Evolutionary conservation across 2,888 invertebrate species (phyloP).

Genomic region (Cerastis leucographa): DNA sequence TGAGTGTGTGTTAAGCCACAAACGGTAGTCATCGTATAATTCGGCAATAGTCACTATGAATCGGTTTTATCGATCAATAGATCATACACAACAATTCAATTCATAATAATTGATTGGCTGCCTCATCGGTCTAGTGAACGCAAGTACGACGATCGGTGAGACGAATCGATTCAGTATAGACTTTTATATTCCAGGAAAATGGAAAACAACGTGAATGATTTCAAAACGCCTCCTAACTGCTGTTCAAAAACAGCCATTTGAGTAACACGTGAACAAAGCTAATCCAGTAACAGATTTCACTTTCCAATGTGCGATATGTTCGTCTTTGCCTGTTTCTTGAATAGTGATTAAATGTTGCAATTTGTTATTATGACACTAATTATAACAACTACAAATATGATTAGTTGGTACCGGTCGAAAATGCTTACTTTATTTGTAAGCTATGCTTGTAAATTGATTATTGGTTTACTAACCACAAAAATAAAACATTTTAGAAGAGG

Average conservation of each 20-base stretch:
- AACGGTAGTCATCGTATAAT: not conserved
- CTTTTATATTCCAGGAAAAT: not conserved
- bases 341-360: slow-evolving; percentile 32
- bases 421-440: too few species aligned
- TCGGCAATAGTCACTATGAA: not conserved
- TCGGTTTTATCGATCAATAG: not conserved
- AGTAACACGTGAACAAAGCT: slow-evolving; percentile 53
- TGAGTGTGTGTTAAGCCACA: not conserved
- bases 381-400: slow-evolving; percentile 1
- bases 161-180: too few species aligned
- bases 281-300: slow-evolving; percentile 58
- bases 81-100: too few species aligned
- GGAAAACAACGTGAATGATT: too few species aligned
- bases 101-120: too few species aligned
- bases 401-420: not conserved
- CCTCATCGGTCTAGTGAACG: too few species aligned
- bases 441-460: not conserved
- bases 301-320: slow-evolving; percentile 47
- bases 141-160: too few species aligned
- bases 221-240: not conserved
- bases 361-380: slow-evolving; percentile 24
- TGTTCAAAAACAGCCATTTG: slow-evolving; percentile 15
- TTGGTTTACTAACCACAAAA: not conserved
- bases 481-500: not conserved
- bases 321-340: slow-evolving; percentile 57